These are phyloP conservation scores for Dermatemys mawii DNA, from an alignment of 2,113 vertebrate genomes.

Conservation along the genomic window DNA sequence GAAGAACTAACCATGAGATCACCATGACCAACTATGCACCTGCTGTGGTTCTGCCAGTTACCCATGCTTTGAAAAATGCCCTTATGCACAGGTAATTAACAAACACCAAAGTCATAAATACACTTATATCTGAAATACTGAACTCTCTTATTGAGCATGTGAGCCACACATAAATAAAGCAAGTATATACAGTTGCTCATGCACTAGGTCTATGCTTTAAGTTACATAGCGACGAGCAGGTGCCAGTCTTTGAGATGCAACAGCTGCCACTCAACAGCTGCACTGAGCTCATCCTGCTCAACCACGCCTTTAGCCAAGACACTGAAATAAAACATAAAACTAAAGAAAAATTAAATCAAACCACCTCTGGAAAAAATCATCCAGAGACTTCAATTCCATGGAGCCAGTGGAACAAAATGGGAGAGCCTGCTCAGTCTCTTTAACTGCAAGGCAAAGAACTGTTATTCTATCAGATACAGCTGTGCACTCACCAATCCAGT, in stretches of 20 bases:
- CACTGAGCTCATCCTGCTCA: too few relatives aligned
- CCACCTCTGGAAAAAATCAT: background rate
- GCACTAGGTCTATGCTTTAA: background rate
- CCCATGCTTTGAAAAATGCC: background rate
- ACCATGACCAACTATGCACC: rapidly evolving
- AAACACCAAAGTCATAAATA: background rate
- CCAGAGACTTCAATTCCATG: background rate
- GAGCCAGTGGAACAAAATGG: background rate
- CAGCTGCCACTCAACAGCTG: too few relatives aligned
- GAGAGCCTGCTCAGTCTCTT: background rate
- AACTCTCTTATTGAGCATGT: background rate
- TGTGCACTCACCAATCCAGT: background rate
- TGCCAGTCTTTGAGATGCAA: too few relatives aligned
- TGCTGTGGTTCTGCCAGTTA: background rate
- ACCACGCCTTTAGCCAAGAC: too few relatives aligned
- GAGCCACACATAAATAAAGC: background rate
- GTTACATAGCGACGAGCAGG: too few relatives aligned
- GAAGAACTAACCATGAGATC: background rate
- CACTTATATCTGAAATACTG: background rate
- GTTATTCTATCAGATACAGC: background rate
- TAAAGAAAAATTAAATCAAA: background rate
- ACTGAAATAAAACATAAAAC: background rate
- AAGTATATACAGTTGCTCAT: background rate
- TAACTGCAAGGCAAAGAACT: too few relatives aligned
- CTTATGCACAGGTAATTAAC: background rate